Base-by-base conservation (phyloP, 2,113 vertebrate species). In the Papio anubis region DNA sequence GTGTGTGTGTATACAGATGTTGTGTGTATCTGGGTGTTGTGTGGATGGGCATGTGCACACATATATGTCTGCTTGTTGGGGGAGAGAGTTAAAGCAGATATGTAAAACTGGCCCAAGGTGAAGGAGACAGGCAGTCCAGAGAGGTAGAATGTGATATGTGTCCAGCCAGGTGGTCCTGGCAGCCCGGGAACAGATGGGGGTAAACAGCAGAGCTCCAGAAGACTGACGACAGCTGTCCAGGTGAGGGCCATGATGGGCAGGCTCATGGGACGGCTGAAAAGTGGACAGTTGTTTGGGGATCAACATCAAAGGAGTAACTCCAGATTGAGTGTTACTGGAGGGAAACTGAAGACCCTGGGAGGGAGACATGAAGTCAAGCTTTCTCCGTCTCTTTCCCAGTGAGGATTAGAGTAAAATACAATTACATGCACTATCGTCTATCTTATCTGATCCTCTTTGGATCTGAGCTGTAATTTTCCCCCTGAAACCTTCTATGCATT, bases 341-440 rank as follows among this genome's bases (percentile, higher is more conserved):
- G 79, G 38, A 86, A 25, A 38, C 38, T 0, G 40, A 73, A 73
- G 93, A 78, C 45, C 64, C 12, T 45, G 38, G 68, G 72, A 70
- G 57, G 88, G 55, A 80, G 45, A 20, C 2, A 4, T 2, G 21
- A 66, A n/a, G 32, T 64, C n/a, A 10, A 14, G 5, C 20, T 78
- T 35, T 48, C 4, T 72, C 75, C 0, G 14, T 43, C 50, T 83
- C 78, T 27, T 50, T 40, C 75, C 64, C 30, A 5, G 13, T 3
- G 61, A 75, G 35, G 40, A 70, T 13, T 12, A 18, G n/a, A 20
- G 50, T 38, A 1, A 61, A 85, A 35, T 7, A 43, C 40, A 68
- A 23, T 82, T 35, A 30, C 4, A 7, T 0, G 4, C 25, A 17
- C 1, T 8, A 5, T 35, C 35, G 1, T 40, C 0, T 14, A 6